Base-by-base conservation (phyloP, 2,113 vertebrate species). In the Elanus axillaris region DNA sequence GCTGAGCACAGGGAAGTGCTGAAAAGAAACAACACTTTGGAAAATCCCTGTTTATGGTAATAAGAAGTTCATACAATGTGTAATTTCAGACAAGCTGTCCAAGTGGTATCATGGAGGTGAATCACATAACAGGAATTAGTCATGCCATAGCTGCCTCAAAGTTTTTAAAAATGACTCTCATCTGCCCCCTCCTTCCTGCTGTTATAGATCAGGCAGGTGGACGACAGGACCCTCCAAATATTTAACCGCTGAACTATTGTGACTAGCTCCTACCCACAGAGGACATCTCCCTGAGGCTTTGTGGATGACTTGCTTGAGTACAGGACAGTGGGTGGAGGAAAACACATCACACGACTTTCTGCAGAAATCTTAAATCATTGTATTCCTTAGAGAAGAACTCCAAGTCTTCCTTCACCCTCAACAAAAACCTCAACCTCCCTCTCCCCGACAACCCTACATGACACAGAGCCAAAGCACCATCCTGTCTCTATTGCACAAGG, bases 81-180 rank as follows among this genome's bases (percentile, higher is more conserved):
- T 56, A 21, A 87, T 84, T 91, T 94, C 64, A 91, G 73, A 43
- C 86, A 89, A 92, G 64, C 32, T 93, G 43, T 67, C 38, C 53
- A 78, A 94, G 74, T 58, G 50, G 72, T 82, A 64, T 75, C 43
- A 48, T 15, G 53, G 53, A 84, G 66, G 50, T 97, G 96, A 97
- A 94, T 96, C 96, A 97, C 48, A 14, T 52, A 93, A 10, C 15
- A 82, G 62, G 73, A 75, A 89, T 97, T 95, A 95, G 80, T 97
- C 96, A 97, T 72, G 36, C 22, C 40, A 50, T 16, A 36, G 79
- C 76, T 89, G 79, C 64, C 67, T 80, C 73, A 81, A 74, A 86
- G 43, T 52, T 74, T 75, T 56, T 52, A 45, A 71, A 91, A 88
- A 42, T 71, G 31, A 92, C 68, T 59, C 36, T 84, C 16, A 38